These are phyloP conservation scores for Incurvaria masculella DNA, from an alignment of 2,888 invertebrate species.

Conservation along the genomic window DNA sequence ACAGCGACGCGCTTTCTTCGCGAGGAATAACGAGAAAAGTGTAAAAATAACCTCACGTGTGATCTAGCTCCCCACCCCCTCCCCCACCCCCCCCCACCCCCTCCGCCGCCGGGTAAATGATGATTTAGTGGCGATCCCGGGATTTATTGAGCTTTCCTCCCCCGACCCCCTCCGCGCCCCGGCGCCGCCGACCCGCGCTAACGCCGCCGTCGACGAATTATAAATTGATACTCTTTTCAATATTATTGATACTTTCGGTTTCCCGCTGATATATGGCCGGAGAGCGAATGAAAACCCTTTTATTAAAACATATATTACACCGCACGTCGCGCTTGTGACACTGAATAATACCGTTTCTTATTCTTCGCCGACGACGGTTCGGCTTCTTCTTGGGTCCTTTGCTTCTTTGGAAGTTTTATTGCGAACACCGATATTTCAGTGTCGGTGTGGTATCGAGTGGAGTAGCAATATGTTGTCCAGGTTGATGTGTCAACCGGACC, in stretches of 20 bases:
- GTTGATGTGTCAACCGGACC: no score
- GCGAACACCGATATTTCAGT: neutral
- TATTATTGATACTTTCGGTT: conserved; percentile 49
- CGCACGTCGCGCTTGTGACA: conserved; percentile 47
- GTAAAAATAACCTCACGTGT: neutral
- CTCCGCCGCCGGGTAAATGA: conserved; percentile 33
- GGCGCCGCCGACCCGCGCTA: conserved; percentile 24
- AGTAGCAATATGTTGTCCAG: no score
- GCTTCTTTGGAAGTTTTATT: neutral
- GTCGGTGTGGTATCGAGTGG: neutral
- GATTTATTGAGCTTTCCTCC: conserved; percentile 33
- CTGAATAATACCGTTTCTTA: conserved; percentile 37
- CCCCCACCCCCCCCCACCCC: conserved; percentile 30
- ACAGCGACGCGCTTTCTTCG: neutral
- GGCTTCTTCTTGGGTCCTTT: conserved; percentile 20
- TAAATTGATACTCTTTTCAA: conserved; percentile 49
- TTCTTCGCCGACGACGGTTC: neutral
- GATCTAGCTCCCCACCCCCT: no score
- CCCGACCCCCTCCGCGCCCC: neutral
- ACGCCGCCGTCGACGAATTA: conserved; percentile 48
- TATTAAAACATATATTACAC: conserved; percentile 55
- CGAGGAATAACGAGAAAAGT: neutral
- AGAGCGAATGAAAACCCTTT: conserved; percentile 51
- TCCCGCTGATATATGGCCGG: conserved; percentile 44
- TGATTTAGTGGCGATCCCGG: conserved; percentile 46